These are phyloP conservation scores for Metacarcinus magister DNA, from an alignment of 2,888 invertebrate genomes.

Conservation along the genomic window DNA sequence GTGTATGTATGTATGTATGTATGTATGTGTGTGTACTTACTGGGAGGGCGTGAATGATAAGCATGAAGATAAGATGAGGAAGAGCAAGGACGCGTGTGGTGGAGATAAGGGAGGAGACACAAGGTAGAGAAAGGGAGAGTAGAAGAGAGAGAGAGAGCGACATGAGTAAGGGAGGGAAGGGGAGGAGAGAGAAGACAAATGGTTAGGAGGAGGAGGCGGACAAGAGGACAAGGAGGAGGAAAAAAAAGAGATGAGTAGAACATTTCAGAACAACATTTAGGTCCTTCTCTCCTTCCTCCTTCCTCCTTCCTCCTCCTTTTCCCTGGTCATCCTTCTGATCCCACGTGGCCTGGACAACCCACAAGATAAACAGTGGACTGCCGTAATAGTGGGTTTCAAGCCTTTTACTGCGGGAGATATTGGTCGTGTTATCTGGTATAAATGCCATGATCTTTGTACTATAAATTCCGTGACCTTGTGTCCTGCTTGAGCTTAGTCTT, in stretches of 20 bases:
- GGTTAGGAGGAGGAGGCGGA: neutral
- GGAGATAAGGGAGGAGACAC: neutral
- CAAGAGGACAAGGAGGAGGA: neutral
- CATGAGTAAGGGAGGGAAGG: neutral
- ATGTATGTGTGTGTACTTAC: too few relatives aligned
- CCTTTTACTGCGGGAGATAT: neutral
- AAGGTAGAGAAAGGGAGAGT: neutral
- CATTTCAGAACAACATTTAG: constrained; percentile 20
- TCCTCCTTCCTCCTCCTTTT: neutral
- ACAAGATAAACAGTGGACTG: neutral
- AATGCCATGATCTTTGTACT: neutral
- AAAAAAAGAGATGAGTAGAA: neutral
- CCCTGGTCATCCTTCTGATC: neutral
- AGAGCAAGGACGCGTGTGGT: neutral
- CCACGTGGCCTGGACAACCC: neutral
- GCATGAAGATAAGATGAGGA: neutral
- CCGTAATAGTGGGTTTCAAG: neutral
- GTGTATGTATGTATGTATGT: too few relatives aligned
- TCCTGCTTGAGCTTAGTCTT: neutral
- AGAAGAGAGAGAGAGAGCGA: neutral
- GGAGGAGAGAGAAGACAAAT: neutral
- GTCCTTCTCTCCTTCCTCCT: neutral
- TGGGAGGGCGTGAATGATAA: neutral
- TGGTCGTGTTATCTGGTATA: neutral
- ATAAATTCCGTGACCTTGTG: neutral